These are phyloP conservation scores for Rutilus rutilus DNA, from an alignment of 2,113 vertebrate species.

Conservation along the genomic window DNA sequence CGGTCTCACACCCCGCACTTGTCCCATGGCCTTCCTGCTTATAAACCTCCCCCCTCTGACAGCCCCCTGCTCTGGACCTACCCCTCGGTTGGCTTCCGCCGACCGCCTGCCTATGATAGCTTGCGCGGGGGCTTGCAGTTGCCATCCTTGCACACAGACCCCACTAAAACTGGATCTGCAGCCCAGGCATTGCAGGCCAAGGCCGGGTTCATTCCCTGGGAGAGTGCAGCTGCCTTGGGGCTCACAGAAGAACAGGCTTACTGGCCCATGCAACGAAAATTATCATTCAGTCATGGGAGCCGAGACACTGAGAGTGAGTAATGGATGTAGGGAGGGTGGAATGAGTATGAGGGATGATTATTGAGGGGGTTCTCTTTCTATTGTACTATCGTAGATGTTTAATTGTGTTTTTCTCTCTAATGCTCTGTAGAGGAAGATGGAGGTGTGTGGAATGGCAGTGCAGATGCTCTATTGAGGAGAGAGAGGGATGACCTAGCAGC, in stretches of 20 bases:
- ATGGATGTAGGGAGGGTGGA: constrained; percentile 25
- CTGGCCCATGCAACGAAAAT: constrained; percentile 86
- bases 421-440: constrained; percentile 72
- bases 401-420: constrained; percentile 30
- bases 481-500: constrained; percentile 79
- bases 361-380: background rate
- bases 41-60: constrained; percentile 77
- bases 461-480: constrained; percentile 73
- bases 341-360: background rate
- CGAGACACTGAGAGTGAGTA: constrained; percentile 86
- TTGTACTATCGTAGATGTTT: background rate
- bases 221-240: constrained; percentile 68
- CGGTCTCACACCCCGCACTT: constrained; percentile 75
- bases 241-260: constrained; percentile 76
- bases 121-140: constrained; percentile 73
- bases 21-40: constrained; percentile 69
- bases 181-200: constrained; percentile 69
- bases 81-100: constrained; percentile 82
- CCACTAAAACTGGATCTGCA: constrained; percentile 65
- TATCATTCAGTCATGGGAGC: constrained; percentile 83
- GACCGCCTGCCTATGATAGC: constrained; percentile 89
- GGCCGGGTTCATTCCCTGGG: constrained; percentile 77
- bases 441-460: constrained; percentile 81
- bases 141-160: constrained; percentile 71
- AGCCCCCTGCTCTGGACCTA: constrained; percentile 87